Percentiles rank a stretch among this genome's conserved stretches.
These are phyloP conservation scores for Chlamydotis undulata DNA, from an alignment of 2,113 vertebrate genomes.

Conservation along the genomic window DNA sequence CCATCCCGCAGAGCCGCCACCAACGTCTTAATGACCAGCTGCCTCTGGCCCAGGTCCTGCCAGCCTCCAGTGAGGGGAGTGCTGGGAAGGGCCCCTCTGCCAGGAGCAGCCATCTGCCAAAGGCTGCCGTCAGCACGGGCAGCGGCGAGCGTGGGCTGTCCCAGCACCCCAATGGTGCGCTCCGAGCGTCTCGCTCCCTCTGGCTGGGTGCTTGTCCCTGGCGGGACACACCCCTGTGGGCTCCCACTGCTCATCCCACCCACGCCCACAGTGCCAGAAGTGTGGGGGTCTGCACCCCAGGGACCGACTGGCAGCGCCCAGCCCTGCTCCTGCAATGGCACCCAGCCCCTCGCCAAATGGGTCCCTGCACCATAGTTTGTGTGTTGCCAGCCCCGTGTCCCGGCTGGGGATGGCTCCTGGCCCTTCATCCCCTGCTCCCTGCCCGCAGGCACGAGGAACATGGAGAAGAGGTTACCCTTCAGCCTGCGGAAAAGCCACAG, in stretches of 20 bases:
- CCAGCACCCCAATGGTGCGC: neutral
- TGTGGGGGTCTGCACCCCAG: rapidly evolving
- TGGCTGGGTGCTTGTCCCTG: neutral
- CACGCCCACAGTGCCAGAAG: rapidly evolving
- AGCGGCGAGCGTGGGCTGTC: neutral
- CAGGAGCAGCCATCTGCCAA: neutral
- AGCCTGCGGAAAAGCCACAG: constrained; percentile 76
- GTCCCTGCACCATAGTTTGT: neutral
- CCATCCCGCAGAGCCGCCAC: neutral
- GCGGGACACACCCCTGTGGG: rapidly evolving
- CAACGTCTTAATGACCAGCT: constrained; percentile 7
- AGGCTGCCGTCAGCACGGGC: rapidly evolving
- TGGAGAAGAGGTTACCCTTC: constrained; percentile 72
- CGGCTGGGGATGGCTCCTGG: neutral
- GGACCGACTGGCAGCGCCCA: neutral
- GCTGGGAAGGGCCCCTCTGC: neutral
- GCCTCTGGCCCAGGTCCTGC: neutral
- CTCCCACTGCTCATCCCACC: rapidly evolving
- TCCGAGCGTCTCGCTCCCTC: neutral
- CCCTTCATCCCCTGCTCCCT: neutral
- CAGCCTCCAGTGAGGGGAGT: neutral
- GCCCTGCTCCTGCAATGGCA: neutral
- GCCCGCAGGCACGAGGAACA: constrained; percentile 11
- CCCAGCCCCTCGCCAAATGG: rapidly evolving
- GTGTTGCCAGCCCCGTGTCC: neutral